phyloP scores from a whole-genome alignment of 1,140 invertebrate species.

The Plectrocnemia conspersa region DNA sequence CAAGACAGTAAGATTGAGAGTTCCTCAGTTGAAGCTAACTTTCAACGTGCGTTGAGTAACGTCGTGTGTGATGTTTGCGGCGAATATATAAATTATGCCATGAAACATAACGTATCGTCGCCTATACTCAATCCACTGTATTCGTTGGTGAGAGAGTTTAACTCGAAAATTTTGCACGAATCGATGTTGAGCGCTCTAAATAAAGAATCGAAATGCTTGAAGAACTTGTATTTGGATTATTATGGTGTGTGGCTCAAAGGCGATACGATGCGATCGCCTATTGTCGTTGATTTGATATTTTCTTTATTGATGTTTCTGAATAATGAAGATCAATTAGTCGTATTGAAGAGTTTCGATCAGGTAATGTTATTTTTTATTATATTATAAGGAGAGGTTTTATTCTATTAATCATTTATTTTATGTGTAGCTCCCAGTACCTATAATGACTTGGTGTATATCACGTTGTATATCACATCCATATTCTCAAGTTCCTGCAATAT shows the following conservation, averaged over 20 bases:
- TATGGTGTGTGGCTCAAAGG: conserved; percentile 49
- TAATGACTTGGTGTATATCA: conserved; percentile 44
- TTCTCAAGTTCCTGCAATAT: conserved; percentile 46
- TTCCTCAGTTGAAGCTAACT: conserved; percentile 15
- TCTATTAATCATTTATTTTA: conserved; percentile 23
- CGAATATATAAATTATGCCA: conserved; percentile 50
- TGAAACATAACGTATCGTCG: conserved; percentile 38
- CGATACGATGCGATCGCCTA: conserved; percentile 43
- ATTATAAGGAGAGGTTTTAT: conserved; percentile 5
- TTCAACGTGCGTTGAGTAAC: conserved; percentile 44
- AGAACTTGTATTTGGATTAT: conserved; percentile 48
- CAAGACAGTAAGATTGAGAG: background rate
- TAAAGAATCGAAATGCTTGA: conserved; percentile 37
- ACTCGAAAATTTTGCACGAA: conserved; percentile 44
- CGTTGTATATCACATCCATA: conserved; percentile 49
- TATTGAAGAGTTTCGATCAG: conserved; percentile 51
- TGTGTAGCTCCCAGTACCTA: conserved; percentile 34
- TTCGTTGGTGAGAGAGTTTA: conserved; percentile 46
- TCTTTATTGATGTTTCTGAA: conserved; percentile 51
- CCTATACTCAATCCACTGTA: conserved; percentile 43
- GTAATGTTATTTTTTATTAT: too few species aligned
- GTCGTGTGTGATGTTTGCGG: conserved; percentile 50
- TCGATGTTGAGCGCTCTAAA: conserved; percentile 35
- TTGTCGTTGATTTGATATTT: conserved; percentile 57
- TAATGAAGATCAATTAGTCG: conserved; percentile 45